Conservation (phyloP, 1,140 invertebrate species). For the Latrodectus geometricus region DNA sequence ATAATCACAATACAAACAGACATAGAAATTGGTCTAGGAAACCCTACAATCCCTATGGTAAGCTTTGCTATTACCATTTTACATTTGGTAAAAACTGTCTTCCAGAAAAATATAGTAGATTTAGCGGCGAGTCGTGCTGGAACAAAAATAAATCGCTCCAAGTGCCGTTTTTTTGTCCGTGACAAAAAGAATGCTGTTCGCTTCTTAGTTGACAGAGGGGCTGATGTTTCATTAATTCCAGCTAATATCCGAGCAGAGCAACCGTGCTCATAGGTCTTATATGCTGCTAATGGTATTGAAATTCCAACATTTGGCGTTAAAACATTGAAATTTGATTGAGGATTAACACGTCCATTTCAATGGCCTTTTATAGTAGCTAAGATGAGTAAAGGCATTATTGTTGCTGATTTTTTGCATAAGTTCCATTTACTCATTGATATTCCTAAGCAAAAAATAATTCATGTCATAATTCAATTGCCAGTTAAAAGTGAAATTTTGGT, state of each 20-base stretch:
- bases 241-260: neutral
- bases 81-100: neutral
- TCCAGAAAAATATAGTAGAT: neutral
- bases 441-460: neutral
- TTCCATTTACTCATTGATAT: constrained; percentile 14
- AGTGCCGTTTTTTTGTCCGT: constrained; percentile 9
- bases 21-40: too few relatives aligned
- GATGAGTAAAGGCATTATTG: constrained; percentile 7
- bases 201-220: constrained; percentile 22
- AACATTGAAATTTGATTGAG: neutral
- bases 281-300: constrained; percentile 17
- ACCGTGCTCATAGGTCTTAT: neutral
- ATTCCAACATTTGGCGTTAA: constrained; percentile 17
- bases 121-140: constrained; percentile 11
- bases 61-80: too few relatives aligned
- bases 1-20: too few relatives aligned
- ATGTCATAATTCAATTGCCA: neutral
- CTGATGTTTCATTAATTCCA: constrained; percentile 19
- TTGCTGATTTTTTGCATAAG: constrained; percentile 2
- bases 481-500: neutral
- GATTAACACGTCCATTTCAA: constrained; percentile 8
- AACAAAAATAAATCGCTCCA: too few relatives aligned
- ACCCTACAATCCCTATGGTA: too few relatives aligned
- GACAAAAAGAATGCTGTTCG: constrained; percentile 6
- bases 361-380: constrained; percentile 17